Evolutionary conservation across 1,140 invertebrate genomes (phyloP), one percentile per base, ranked within the genome.

Genomic region (Pteromalus puparum): DNA sequence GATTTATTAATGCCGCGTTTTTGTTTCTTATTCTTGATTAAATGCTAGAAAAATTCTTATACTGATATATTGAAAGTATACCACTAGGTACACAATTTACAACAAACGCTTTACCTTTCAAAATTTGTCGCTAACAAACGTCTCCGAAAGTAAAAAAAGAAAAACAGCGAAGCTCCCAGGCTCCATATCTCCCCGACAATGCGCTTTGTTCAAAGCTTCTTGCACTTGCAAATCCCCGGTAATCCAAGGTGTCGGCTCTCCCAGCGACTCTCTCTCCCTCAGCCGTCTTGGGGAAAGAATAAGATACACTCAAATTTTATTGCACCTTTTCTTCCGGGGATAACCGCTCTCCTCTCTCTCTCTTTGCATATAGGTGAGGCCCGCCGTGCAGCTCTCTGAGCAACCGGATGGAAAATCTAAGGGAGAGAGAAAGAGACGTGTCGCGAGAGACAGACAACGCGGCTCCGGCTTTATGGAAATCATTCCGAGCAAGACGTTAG

Each of bases 141-240:
- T 61, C 0, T n/a, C 21, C 13, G 48, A 18, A 5, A 46, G 42
- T 10, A 18, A 18, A 18, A 13, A 46, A 9, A 18, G 53, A 61
- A n/a, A 61, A 61, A 18, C 53, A 18, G 5, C 53, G 53, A 18
- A 48, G 46, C 38, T 42, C 10, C 46, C 46, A 18, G 46, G 46
- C 46, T 18, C 13, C 24, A 76, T 75, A 53, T 70, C 48, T 77
- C 68, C 46, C 30, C 28, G 72, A 65, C 48, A 38, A 84, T 42
- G 61, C 61, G 77, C 76, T 84, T 83, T 81, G 21, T 72, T 77
- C 81, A 42, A 80, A 85, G 65, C 83, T 74, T 86, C 83, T 86
- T 86, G 87, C 85, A 82, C 83, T 88, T 84, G 86, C 80, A 89
- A 88, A 89, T 87, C 86, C 86, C 85, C 82, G 28, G 87, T 87